Conservation (phyloP, 2,888 invertebrate genomes). For the Platerodrilus igneus region DNA sequence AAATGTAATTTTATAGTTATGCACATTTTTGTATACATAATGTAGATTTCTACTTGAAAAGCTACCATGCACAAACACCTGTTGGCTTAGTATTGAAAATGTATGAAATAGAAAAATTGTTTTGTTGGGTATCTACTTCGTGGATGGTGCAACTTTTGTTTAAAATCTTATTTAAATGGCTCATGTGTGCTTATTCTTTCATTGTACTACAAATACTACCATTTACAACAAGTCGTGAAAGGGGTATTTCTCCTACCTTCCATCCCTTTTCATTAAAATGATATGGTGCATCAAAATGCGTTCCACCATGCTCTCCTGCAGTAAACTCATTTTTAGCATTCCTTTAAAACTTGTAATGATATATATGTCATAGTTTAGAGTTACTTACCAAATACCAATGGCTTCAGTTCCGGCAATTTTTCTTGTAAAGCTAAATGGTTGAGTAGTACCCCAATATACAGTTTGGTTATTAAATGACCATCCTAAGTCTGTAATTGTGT, state of each 20-base stretch:
- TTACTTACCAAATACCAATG: constrained; percentile 36
- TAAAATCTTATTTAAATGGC: background rate
- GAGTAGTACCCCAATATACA: constrained; percentile 34
- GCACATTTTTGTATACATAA: too few species aligned
- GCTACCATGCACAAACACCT: too few species aligned
- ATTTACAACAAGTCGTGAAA: constrained; percentile 42
- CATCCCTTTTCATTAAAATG: constrained; percentile 51
- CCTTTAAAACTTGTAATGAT: constrained; percentile 30
- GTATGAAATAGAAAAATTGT: too few species aligned
- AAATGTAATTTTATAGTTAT: too few species aligned
- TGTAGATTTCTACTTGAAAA: too few species aligned
- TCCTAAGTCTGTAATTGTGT: too few species aligned
- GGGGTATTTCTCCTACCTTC: constrained; percentile 52
- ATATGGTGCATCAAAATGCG: constrained; percentile 57
- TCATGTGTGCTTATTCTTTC: too few species aligned
- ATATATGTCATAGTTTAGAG: background rate
- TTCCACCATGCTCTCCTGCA: constrained; percentile 54
- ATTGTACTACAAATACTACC: too few species aligned
- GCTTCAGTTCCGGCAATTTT: constrained; percentile 25
- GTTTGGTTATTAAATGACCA: constrained; percentile 38
- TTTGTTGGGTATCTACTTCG: too few species aligned
- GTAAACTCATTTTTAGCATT: constrained; percentile 49
- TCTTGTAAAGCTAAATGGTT: constrained; percentile 35
- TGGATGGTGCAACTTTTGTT: background rate
- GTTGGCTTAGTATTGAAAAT: too few species aligned